phyloP scores from a whole-genome alignment of 2,888 invertebrate genomes.

The Junonia oenone region DNA sequence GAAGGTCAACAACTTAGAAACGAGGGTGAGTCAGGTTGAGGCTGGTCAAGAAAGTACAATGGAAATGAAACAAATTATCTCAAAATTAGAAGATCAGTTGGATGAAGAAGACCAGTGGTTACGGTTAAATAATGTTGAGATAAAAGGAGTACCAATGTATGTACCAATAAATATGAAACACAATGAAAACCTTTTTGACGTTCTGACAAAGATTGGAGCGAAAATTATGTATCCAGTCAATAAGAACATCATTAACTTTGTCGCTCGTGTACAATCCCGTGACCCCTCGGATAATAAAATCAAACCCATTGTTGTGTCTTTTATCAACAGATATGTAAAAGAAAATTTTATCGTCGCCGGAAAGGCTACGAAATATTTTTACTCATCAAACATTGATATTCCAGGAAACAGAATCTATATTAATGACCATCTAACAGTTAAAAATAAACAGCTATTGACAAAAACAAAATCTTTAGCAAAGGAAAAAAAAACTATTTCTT shows the following conservation, averaged over 20 bases:
- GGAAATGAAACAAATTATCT: too few relatives aligned
- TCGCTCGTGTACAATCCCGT: slow-evolving; percentile 13
- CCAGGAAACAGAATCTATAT: neutral
- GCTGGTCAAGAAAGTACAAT: too few relatives aligned
- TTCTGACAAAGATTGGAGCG: neutral
- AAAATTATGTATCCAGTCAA: neutral
- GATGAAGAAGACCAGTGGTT: neutral
- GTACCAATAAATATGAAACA: too few relatives aligned
- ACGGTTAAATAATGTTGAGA: slow-evolving; percentile 3
- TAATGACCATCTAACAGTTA: slow-evolving; percentile 1
- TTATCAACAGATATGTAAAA: slow-evolving; percentile 22
- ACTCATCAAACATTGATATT: neutral
- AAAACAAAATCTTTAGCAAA: neutral
- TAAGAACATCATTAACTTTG: slow-evolving; percentile 12
- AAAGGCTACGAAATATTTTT: slow-evolving; percentile 2
- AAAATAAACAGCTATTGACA: neutral
- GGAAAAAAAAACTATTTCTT: neutral
- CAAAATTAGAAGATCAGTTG: slow-evolving; percentile 28
- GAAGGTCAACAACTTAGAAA: too few relatives aligned
- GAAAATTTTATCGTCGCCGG: slow-evolving; percentile 24
- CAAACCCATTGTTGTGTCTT: slow-evolving; percentile 10
- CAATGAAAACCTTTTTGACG: neutral
- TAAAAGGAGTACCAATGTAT: neutral
- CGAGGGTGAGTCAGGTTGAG: too few relatives aligned
- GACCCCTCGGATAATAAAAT: slow-evolving; percentile 15